Evolutionary conservation across 2,888 invertebrate species (phyloP).

Genomic region (Halocaridina rubra): DNA sequence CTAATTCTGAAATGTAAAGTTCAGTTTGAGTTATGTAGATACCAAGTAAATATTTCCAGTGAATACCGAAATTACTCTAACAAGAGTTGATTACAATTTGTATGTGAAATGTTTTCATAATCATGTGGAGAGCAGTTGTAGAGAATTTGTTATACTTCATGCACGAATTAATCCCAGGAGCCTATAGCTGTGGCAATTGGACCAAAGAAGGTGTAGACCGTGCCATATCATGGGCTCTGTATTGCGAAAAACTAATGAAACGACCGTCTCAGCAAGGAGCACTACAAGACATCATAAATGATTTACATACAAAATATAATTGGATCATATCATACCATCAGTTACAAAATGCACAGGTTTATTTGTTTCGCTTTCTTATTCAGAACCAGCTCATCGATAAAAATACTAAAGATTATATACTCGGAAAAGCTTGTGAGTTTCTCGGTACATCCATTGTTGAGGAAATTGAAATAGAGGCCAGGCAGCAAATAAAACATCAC

Average conservation of each 20-base stretch:
- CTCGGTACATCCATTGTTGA: background rate
- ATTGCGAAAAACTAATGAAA: slow-evolving; percentile 39
- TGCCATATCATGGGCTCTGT: slow-evolving; percentile 37
- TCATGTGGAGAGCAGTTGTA: slow-evolving; percentile 31
- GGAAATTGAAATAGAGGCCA: background rate
- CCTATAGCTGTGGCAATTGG: slow-evolving; percentile 25
- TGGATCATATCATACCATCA: background rate
- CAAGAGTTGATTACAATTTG: too few species aligned
- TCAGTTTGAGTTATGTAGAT: too few species aligned
- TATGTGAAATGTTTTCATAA: too few species aligned
- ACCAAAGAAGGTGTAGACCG: slow-evolving; percentile 29
- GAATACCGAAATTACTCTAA: too few species aligned
- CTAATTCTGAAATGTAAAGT: too few species aligned
- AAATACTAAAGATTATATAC: slow-evolving; percentile 6
- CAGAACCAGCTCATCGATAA: slow-evolving; percentile 31
- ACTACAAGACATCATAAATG: background rate
- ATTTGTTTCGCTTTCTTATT: slow-evolving; percentile 4
- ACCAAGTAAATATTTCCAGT: too few species aligned
- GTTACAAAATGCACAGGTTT: slow-evolving; percentile 9
- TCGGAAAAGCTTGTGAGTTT: background rate
- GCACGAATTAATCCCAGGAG: slow-evolving; percentile 29
- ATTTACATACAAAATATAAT: background rate
- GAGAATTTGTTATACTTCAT: slow-evolving; percentile 38
- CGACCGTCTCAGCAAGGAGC: background rate
- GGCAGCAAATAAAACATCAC: slow-evolving; percentile 9